A percentile compares a stretch with the other conserved stretches of the same genome.
These are phyloP conservation scores for Champsocephalus esox DNA, from an alignment of 2,797 vertebrate genomes.

Conservation along the genomic window DNA sequence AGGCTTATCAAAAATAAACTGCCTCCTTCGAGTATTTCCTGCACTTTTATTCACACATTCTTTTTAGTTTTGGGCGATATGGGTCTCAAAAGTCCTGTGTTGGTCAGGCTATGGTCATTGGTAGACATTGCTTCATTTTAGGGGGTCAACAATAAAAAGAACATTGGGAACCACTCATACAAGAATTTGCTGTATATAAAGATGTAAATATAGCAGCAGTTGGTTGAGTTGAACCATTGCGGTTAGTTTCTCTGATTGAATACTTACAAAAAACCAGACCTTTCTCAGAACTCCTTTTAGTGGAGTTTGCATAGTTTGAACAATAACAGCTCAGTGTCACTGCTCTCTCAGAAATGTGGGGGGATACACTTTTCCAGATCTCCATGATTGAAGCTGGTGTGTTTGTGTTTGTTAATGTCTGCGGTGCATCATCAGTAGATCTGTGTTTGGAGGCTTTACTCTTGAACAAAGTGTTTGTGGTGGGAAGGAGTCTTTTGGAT, in stretches of 20 bases:
- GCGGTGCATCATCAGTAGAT: neutral
- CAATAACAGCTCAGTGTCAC: slow-evolving; percentile 31
- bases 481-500: neutral
- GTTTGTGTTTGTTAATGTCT: neutral
- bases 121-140: neutral
- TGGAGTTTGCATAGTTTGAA: slow-evolving; percentile 18
- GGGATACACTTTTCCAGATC: neutral
- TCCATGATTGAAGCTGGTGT: neutral
- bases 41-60: no score
- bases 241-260: neutral
- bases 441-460: slow-evolving; percentile 1
- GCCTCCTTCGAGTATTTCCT: no score
- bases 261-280: neutral
- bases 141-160: neutral
- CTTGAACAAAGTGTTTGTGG: neutral
- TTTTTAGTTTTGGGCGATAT: no score
- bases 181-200: neutral
- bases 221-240: neutral
- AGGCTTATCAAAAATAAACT: no score
- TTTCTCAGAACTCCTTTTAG: neutral
- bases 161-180: neutral
- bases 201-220: neutral
- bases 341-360: neutral
- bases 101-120: neutral
- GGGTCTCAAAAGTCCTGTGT: no score